Evolutionary conservation across 2,797 vertebrate species (phyloP), one percentile per base, ranked within the genome.

Genomic region (Gymnothorax javanicus): DNA sequence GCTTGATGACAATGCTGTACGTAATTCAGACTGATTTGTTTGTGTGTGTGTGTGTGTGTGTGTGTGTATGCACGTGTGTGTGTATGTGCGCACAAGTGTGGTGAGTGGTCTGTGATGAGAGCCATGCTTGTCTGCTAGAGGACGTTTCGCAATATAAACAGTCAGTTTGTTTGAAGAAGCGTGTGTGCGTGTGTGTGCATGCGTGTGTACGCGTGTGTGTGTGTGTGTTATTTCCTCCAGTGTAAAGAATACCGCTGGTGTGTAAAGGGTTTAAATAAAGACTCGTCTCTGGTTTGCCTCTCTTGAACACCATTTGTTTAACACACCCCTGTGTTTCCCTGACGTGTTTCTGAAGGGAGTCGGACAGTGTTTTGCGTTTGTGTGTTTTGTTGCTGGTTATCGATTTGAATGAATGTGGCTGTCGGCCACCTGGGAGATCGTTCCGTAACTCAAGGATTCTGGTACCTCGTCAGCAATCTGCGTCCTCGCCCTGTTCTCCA

Each of bases 51-150:
- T 58, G 87, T n/a, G n/a, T n/a, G n/a, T n/a, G n/a, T 60, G 59
- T 13, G 3, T 13, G 59, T 60, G 59, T 60, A 2, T 60, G 59
- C 9, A 15, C 9, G 11, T 62, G 87, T 33, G 43, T 84, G 82
- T 27, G 60, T 84, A 8, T 73, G 25, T 58, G 87, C 86, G 67
- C 11, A 17, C 11, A 4, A 15, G 11, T 62, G 11, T 62, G 59
- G 59, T 62, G 59, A 15, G 59, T 62, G 59, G 59, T 62, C 8
- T 62, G 59, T 85, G 79, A 88, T 64, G 2, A 62, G 91, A 62
- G 91, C 85, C 57, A 23, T 20, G 20, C 8, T 2, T 33, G 15
- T 71, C 69, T 7, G 17, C 20, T 15, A 9, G 13, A 33, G 71
- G 71, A 33, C 3, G 71, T 4, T 25, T 3, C n/a, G 27, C 69